Evolutionary conservation across 2,888 invertebrate genomes (phyloP), one percentile per base, ranked within the genome.

Genomic region (Laspeyria flexula): DNA sequence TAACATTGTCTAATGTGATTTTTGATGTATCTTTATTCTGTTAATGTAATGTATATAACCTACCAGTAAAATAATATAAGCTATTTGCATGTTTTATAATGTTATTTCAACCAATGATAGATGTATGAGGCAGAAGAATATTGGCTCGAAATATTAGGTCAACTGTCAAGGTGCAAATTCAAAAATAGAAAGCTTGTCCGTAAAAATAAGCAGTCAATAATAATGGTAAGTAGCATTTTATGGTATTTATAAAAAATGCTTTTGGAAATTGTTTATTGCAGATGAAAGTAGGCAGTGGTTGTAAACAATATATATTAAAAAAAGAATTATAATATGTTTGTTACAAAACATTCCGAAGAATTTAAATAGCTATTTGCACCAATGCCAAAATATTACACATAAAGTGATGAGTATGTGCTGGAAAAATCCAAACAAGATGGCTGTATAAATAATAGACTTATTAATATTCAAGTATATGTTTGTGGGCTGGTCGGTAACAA

Each of bases 361-460:
- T 21, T 21, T 21, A 21, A 21, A 21, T 21, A 3, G 21, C 5
- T 42, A 50, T 49, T 58, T 51, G 51, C 59, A 44, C 31, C 21
- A 43, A 46, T 62, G 58, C 51, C 58, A 62, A 54, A 55, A 47
- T 34, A 45, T 53, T 50, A 46, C n/a, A 31, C 31, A 50, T 52
- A 61, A 63, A 47, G 16, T 42, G 33, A 33, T 47, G 33, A 30
- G 37, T 21, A 13, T 31, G 44, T 44, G 37, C 55, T 59, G 49
- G 44, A 52, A 52, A 49, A 52, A 34, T 48, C 31, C 15, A 44
- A 33, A 45, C 48, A 39, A 30, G 27, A 18, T 38, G 23, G n/a
- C n/a, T n/a, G 23, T 15, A 39, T 29, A 18, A 27, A 44, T 44
- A 43, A 27, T 30, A 33, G 10, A 44, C 1, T 30, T 27, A 11